Percentiles rank a stretch among this genome's conserved stretches.
phyloP scores from a whole-genome alignment of 2,113 vertebrate genomes.

The Aegypius monachus region DNA sequence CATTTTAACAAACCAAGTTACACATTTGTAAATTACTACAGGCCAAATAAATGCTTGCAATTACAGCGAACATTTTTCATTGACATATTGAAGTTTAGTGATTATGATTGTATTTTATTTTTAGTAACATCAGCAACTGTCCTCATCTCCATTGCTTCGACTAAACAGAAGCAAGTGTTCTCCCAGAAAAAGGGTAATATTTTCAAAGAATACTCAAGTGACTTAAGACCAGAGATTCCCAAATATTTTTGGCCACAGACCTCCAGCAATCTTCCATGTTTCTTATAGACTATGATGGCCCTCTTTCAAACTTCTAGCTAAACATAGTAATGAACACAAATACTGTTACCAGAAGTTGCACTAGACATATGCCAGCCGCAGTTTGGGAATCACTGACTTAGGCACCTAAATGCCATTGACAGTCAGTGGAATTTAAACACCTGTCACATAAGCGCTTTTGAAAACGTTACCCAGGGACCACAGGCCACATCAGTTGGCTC shows the following conservation, averaged over 20 bases:
- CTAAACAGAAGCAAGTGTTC: not conserved
- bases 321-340: not conserved
- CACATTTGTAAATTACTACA: not conserved
- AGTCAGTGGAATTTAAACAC: not conserved
- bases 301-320: not conserved
- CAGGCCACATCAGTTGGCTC: not conserved
- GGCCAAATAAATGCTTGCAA: not conserved
- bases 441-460: fast-evolving
- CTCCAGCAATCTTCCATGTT: not conserved
- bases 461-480: fast-evolving
- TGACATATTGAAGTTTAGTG: not conserved
- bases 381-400: not conserved
- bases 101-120: not conserved
- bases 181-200: not conserved
- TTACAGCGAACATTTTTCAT: not conserved
- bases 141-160: not conserved
- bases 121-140: not conserved
- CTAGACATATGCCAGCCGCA: fast-evolving
- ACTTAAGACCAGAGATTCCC: not conserved
- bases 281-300: not conserved
- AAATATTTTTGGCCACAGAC: not conserved
- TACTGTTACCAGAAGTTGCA: not conserved
- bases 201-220: not conserved
- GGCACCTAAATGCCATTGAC: not conserved
- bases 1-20: not conserved